Base-by-base conservation (phyloP, 2,888 invertebrate species). In the Seira sanloemensis region DNA sequence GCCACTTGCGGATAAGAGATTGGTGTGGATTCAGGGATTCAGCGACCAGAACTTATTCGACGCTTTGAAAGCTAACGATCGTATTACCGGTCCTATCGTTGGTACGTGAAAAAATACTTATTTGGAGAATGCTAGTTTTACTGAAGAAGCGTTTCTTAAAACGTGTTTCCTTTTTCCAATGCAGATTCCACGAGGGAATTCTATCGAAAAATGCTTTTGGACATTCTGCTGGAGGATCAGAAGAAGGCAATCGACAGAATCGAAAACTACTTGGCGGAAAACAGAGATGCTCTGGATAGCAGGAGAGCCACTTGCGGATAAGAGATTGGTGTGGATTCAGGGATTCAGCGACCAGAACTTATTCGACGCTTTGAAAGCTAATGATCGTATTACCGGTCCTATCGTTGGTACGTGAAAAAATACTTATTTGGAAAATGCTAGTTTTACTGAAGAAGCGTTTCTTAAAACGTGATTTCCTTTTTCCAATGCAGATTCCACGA, bases 181-280 rank as follows among this genome's bases (percentile, higher is more conserved):
- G 67, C 24, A 86, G 86, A 82, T 24, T 58, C 78, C 9, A 87
- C 87, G 1, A 67, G 87, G 19, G 69, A 25, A 1, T 54, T 86
- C 9, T 87, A 87, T 62, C 78, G 66, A 24, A 77, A 76, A 19
- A 86, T 82, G 78, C 27, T 87, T 19, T 21, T 76, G 0, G 81
- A 75, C 0, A 1, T 81, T 0, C 23, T 87, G 68, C 19, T 19
- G 19, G 19, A 50, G 4, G 77, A 76, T n/a, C 50, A 66, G 18
- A n/a, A 24, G n/a, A 27, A 50, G 16, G 19, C 62, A 16, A 1
- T 79, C 1, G 26, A 7, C 4, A 37, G 66, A 1, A 82, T 82
- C 27, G 72, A 77, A 16, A 16, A n/a, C 0, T 82, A 77, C 65
- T 25, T 82, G 5, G 16, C 69, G 19, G 25, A 62, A 46, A 50